Conservation (phyloP, 2,888 invertebrate species). For the Agrochola litura region DNA sequence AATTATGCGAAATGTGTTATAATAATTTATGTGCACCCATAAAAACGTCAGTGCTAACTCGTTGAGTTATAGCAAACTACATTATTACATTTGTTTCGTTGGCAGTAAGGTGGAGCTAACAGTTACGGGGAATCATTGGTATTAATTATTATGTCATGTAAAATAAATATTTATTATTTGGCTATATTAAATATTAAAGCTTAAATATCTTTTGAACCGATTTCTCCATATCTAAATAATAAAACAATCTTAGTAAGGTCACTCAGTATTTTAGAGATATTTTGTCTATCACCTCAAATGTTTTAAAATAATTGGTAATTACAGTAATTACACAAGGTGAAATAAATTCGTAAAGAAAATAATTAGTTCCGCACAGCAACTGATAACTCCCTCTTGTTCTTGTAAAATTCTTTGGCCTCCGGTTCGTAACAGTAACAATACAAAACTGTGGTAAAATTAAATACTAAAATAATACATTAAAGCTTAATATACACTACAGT, state of each 20-base stretch:
- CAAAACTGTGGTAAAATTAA: slow-evolving; percentile 45
- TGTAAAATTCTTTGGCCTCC: slow-evolving; percentile 65
- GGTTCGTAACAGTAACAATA: slow-evolving; percentile 61
- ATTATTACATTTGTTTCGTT: slow-evolving; percentile 34
- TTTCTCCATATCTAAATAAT: not conserved
- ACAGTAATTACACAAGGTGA: not conserved
- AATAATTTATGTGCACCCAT: slow-evolving; percentile 58
- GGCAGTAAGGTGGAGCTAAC: slow-evolving; percentile 42
- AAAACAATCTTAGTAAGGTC: slow-evolving; percentile 11
- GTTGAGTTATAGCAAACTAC: slow-evolving; percentile 44
- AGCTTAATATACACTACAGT: slow-evolving; percentile 64
- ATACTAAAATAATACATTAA: slow-evolving; percentile 63
- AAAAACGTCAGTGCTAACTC: slow-evolving; percentile 49
- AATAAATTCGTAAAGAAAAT: slow-evolving; percentile 12
- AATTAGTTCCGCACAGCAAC: not conserved
- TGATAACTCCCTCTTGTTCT: slow-evolving; percentile 46
- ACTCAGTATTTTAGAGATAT: slow-evolving; percentile 17
- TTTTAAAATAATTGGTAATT: not conserved
- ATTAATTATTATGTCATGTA: slow-evolving; percentile 14
- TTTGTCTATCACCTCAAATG: not conserved
- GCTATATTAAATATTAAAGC: slow-evolving; percentile 40
- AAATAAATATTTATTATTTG: slow-evolving; percentile 35
- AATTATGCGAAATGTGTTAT: slow-evolving; percentile 60
- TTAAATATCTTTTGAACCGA: slow-evolving; percentile 13
- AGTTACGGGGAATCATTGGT: slow-evolving; percentile 8